phyloP scores from a whole-genome alignment of 2,797 vertebrate genomes.

The Acanthornis magna region DNA sequence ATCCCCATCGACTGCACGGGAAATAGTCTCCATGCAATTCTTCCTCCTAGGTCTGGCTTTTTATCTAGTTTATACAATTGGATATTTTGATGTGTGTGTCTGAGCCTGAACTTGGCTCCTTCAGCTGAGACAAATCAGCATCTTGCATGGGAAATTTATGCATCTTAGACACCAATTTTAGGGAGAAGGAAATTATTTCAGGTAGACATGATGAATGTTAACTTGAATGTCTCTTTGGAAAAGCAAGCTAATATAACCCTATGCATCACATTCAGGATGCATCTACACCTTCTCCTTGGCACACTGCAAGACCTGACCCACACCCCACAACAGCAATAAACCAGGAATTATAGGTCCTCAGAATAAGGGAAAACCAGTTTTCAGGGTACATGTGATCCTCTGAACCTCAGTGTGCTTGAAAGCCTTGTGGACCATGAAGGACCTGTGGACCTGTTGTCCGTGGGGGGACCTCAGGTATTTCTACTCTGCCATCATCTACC shows the following conservation, averaged over 20 bases:
- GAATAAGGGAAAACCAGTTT: not conserved
- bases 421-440: rapidly evolving
- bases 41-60: not conserved
- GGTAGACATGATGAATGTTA: not conserved
- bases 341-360: not conserved
- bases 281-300: not conserved
- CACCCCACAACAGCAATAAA: not conserved
- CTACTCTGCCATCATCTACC: not conserved
- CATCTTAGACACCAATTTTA: not conserved
- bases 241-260: not conserved
- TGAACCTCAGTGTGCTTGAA: not conserved
- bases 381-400: not conserved
- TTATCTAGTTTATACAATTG: not conserved
- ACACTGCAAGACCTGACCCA: not conserved
- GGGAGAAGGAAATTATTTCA: not conserved
- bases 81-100: not conserved
- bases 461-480: not conserved
- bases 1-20: not conserved
- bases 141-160: not conserved
- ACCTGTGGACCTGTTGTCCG: rapidly evolving
- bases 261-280: not conserved
- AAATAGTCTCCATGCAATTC: not conserved
- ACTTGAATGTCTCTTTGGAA: not conserved
- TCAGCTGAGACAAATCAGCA: not conserved
- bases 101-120: not conserved